phyloP scores from a whole-genome alignment of 2,888 invertebrate genomes.

The Andricus quercusramuli region DNA sequence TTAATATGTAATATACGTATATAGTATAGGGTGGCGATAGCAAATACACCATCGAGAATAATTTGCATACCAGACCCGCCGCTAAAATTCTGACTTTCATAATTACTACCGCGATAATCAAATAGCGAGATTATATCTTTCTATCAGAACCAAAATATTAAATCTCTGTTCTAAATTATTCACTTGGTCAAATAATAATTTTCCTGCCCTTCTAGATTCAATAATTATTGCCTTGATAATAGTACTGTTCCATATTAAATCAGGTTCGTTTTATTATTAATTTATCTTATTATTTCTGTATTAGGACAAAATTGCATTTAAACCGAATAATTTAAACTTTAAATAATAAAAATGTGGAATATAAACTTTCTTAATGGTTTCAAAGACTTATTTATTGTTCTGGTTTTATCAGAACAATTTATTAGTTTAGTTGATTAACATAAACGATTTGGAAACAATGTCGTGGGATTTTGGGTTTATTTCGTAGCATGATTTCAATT shows the following conservation, averaged over 20 bases:
- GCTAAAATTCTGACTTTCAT: conserved; percentile 32
- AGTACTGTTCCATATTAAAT: not conserved
- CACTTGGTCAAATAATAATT: not conserved
- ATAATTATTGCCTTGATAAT: not conserved
- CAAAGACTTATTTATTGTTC: not conserved
- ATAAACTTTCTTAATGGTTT: too few relatives aligned
- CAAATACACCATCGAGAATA: conserved; percentile 41
- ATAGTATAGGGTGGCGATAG: conserved; percentile 34
- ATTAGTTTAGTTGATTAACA: not conserved
- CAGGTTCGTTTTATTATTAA: not conserved
- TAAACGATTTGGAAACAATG: not conserved
- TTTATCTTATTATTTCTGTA: not conserved
- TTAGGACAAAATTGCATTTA: not conserved
- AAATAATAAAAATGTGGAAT: not conserved
- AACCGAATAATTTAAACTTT: not conserved
- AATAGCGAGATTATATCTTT: conserved; percentile 30
- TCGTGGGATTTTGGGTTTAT: not conserved
- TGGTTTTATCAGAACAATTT: not conserved
- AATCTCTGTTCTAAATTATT: conserved; percentile 20
- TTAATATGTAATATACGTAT: conserved; percentile 48
- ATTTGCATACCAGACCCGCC: conserved; percentile 47
- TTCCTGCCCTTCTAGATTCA: not conserved
- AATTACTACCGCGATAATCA: conserved; percentile 32
- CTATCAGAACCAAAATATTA: conserved; percentile 16
- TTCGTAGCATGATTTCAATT: not conserved